Base-by-base conservation (phyloP, 2,797 vertebrate species). In the Furcifer pardalis region DNA sequence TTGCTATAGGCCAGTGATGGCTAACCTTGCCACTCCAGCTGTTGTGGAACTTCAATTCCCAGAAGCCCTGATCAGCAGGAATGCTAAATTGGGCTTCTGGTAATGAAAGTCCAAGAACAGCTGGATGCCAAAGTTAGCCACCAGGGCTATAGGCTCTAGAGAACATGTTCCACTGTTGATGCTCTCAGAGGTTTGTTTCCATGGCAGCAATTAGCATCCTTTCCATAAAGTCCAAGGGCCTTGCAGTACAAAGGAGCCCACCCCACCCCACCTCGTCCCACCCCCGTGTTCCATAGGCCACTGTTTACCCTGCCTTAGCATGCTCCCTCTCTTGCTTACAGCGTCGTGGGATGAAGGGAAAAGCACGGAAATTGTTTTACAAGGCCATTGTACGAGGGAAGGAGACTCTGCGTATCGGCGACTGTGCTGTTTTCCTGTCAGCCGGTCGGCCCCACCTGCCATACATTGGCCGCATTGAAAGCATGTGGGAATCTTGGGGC, bases 401-500 rank as follows among this genome's bases (percentile, higher is more conserved):
- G 95, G 98, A 99, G 96, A 97, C 96, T 0, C 97, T 99, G 86
- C 96, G 95, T 52, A 95, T 99, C 2, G 98, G 98, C 30, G 98
- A 99, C 95, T 99, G 98, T 30, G 98, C 98, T 0, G 98, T 99
- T 82, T 99, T 99, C 96, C 97, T 99, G 86, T 98, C 98, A 0
- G 97, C 98, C 1, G 98, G 98, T 65, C 96, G 98, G 27, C 97
- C 98, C 86, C 97, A 99, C 93, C 96, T 99, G 72, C 98, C 98
- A 65, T 98, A 98, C 87, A 97, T 99, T 6, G 99, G 99, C 82
- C 97, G 98, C 94, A 99, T 99, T 12, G 98, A 99, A 95, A 99
- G 97, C 96, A 96, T 99, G 93, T 99, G 98, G 98, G 98, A 99
- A 93, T 98, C 99, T 0, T 99, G 99, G 99, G 98, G 97, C 88